Base-by-base conservation (phyloP, 2,888 invertebrate species). In the Tipula vernalis region DNA sequence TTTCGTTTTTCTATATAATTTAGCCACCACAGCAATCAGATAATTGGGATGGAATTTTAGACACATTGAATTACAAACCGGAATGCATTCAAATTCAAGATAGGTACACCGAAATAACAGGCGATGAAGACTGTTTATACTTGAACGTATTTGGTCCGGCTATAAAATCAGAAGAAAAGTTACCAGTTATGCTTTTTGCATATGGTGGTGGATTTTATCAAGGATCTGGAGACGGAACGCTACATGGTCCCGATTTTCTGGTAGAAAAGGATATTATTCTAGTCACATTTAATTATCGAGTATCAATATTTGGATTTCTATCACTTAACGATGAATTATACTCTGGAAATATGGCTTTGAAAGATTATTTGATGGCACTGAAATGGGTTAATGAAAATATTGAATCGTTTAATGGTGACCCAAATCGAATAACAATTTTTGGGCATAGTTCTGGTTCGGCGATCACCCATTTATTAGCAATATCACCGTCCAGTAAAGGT, bases 111-210 rank as follows among this genome's bases (percentile, higher is more conserved):
- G 41, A 84, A 39, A 84, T 84, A 15, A 15, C 41, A 6, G 84
- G 84, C 13, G 8, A n/a, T 0, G 84, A 84, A 84, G 84, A 84
- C 12, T 84, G 84, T 84, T 15, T 84, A 39, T 84, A 84, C n/a
- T 84, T 84, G 41, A 84, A 84, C 12, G 39, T 84, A 84, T 84
- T 39, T 84, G 15, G 0, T 4, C 84, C 84, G 8, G 39, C n/a
- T 3, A 39, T n/a, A 15, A 39, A 36, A 84, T 18, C 39, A n/a
- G 36, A n/a, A 8, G 41, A 84, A 13, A n/a, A n/a, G 6, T 39
- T 84, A 39, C n/a, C 87, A 4, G 87, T 87, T 3, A 83, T 87
- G 87, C 57, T 86, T 83, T 86, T 71, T 39, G 85, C 86, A 36
- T 86, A 86, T 86, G 86, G 86, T 39, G 86, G 86, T 83, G 86